Evolutionary conservation across 2,113 vertebrate species (phyloP).

Genomic region (Hiodon tergisus): DNA sequence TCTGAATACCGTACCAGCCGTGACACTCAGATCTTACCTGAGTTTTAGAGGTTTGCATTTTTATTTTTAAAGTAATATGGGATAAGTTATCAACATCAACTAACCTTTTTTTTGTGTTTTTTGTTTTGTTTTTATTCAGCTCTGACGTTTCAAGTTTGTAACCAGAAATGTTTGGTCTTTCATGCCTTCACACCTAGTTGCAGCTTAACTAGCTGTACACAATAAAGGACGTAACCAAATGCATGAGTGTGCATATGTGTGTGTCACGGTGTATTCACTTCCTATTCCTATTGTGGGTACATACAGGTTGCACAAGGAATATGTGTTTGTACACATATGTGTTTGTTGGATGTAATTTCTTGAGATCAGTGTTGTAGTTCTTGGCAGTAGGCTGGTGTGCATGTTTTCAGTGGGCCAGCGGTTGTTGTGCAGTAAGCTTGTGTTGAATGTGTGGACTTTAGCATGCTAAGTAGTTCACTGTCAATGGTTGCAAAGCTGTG

Average conservation of each 20-base stretch:
- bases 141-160: background rate
- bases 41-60: background rate
- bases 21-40: background rate
- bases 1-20: background rate
- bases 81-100: background rate
- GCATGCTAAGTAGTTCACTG: too few species aligned
- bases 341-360: background rate
- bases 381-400: background rate
- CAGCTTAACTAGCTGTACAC: background rate
- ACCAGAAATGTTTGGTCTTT: background rate
- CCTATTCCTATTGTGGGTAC: too few species aligned
- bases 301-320: too few species aligned
- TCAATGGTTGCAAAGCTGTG: too few species aligned
- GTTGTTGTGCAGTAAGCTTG: too few species aligned
- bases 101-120: background rate
- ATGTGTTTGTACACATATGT: background rate
- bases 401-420: background rate
- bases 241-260: too few species aligned
- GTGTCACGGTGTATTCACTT: too few species aligned
- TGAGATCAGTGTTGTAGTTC: background rate
- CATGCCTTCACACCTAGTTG: background rate
- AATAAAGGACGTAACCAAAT: background rate
- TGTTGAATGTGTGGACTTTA: too few species aligned
- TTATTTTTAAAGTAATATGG: background rate
- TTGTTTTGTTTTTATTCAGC: too few species aligned